A percentile compares a stretch with the other conserved stretches of the same genome.
Conservation (phyloP, 1,140 invertebrate genomes). For the Subanguina moxae region DNA sequence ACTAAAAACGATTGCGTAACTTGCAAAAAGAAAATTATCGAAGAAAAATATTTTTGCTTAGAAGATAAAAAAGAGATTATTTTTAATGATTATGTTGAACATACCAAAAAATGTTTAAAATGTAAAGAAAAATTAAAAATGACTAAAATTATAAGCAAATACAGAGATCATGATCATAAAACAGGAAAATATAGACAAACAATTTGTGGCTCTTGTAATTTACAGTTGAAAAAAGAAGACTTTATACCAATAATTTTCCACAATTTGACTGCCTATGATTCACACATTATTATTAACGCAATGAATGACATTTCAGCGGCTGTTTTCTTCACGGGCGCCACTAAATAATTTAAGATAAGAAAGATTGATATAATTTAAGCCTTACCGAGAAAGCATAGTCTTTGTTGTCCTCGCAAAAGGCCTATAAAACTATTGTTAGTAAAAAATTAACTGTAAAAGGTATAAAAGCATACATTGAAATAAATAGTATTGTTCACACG, state of each 20-base stretch:
- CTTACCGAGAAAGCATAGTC: neutral
- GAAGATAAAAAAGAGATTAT: no score
- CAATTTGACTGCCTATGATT: constrained; percentile 50
- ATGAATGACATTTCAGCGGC: constrained; percentile 57
- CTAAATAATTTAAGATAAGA: neutral
- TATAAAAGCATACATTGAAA: constrained; percentile 11
- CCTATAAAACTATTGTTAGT: constrained; percentile 4
- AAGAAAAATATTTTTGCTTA: no score
- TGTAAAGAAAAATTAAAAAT: no score
- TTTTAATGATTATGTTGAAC: constrained; percentile 14
- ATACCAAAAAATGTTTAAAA: constrained; percentile 21
- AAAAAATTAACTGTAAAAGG: neutral
- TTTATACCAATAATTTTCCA: constrained; percentile 25
- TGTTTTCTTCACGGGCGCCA: neutral
- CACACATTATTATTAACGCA: constrained; percentile 23
- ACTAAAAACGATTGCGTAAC: no score
- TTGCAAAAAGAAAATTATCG: no score
- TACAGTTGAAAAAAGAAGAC: constrained; percentile 28
- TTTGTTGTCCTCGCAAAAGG: neutral
- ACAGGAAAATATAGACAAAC: constrained; percentile 23
- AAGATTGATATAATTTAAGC: neutral
- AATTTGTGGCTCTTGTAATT: constrained; percentile 21
- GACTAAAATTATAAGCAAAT: constrained; percentile 24
- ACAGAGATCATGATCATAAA: constrained; percentile 33
- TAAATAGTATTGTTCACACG: constrained; percentile 11